Conservation (phyloP, 2,797 vertebrate species). For the Arrhamphus sclerolepis region DNA sequence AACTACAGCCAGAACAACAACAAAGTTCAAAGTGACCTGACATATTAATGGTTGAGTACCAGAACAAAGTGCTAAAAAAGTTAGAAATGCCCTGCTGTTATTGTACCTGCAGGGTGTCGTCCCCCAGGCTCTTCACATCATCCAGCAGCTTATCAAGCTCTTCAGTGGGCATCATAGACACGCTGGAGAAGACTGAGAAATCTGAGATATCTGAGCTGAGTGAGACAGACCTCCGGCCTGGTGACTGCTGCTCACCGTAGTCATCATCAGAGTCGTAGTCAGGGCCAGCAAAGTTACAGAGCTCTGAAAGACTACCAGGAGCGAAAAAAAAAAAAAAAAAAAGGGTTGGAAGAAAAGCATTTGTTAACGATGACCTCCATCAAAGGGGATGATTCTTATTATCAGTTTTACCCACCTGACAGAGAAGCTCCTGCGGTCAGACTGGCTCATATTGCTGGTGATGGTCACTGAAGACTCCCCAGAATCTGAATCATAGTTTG, state of each 20-base stretch:
- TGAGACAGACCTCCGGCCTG: slow-evolving; percentile 68
- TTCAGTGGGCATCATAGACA: slow-evolving; percentile 79
- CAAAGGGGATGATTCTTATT: background rate
- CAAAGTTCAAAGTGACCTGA: background rate
- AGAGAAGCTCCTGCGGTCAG: slow-evolving; percentile 78
- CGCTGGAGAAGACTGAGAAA: slow-evolving; percentile 78
- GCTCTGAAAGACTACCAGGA: slow-evolving; percentile 74
- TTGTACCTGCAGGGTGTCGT: slow-evolving; percentile 75
- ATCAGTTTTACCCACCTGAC: slow-evolving; percentile 76
- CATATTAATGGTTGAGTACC: background rate
- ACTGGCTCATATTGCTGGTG: slow-evolving; percentile 81
- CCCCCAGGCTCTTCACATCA: slow-evolving; percentile 78
- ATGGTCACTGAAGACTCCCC: slow-evolving; percentile 81
- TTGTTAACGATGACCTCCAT: background rate
- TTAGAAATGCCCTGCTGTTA: background rate
- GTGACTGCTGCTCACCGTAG: slow-evolving; percentile 54
- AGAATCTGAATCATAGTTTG: slow-evolving; percentile 82
- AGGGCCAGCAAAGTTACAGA: slow-evolving; percentile 79
- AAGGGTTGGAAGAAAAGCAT: background rate
- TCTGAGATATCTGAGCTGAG: slow-evolving; percentile 83
- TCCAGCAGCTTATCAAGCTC: slow-evolving; percentile 82
- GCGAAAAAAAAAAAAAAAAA: background rate
- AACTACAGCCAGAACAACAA: background rate
- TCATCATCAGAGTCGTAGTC: slow-evolving; percentile 73
- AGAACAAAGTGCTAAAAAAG: background rate